A percentile compares a stretch with the other conserved stretches of the same genome.
These are phyloP conservation scores for Tineola bisselliella DNA, from an alignment of 2,888 invertebrate genomes.

Conservation along the genomic window DNA sequence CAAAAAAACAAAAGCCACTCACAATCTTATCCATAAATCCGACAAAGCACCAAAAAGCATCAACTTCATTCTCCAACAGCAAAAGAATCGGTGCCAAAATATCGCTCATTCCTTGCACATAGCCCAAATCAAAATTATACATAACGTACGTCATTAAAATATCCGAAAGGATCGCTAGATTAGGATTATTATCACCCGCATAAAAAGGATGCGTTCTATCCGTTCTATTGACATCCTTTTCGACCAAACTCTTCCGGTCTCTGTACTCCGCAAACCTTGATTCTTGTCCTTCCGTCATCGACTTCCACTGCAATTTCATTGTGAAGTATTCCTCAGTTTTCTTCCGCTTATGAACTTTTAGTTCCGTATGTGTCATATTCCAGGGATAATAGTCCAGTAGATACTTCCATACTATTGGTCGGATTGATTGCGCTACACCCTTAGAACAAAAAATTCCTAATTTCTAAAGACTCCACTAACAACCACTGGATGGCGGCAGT, in stretches of 20 bases:
- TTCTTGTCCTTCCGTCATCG: conserved; percentile 88
- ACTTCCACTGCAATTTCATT: conserved; percentile 97
- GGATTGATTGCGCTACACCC: conserved; percentile 81
- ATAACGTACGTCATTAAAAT: conserved; percentile 98
- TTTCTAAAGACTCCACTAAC: too few relatives aligned
- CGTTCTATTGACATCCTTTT: conserved; percentile 97
- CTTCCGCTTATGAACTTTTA: conserved; percentile 73
- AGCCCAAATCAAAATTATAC: conserved; percentile 98
- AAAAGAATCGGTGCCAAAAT: conserved; percentile 91
- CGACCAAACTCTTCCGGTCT: conserved; percentile 92
- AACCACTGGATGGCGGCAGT: too few relatives aligned
- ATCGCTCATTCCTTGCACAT: conserved; percentile 98
- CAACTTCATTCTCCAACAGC: conserved; percentile 91
- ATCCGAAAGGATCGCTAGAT: conserved; percentile 84
- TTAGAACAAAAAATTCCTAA: conserved; percentile 37
- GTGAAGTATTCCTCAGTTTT: conserved; percentile 88
- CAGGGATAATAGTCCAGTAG: conserved; percentile 89
- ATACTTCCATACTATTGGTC: conserved; percentile 94
- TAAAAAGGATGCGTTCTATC: conserved; percentile 91
- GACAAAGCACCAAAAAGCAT: conserved; percentile 99
- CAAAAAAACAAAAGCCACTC: conserved; percentile 41
- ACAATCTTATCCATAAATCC: conserved; percentile 97
- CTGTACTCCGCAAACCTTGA: conserved; percentile 86
- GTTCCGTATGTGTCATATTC: conserved; percentile 78
- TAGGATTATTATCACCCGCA: conserved; percentile 93